Percentiles rank a stretch among this genome's conserved stretches.
These are phyloP conservation scores for Silurus glanis DNA, from an alignment of 2,113 vertebrate genomes.

Conservation along the genomic window DNA sequence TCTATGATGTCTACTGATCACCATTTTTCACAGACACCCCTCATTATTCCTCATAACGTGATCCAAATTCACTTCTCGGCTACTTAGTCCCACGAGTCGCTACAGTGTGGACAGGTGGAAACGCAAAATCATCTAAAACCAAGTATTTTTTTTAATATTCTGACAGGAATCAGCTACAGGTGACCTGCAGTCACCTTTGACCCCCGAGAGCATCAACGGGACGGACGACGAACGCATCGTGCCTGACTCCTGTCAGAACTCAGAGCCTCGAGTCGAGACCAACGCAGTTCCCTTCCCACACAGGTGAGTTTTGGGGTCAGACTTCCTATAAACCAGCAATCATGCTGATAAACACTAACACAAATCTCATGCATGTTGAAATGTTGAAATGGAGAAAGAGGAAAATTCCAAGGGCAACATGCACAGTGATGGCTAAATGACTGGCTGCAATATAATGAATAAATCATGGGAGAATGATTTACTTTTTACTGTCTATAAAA, in stretches of 20 bases:
- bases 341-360: no score
- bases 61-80: not conserved
- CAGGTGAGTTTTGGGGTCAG: constrained; percentile 73
- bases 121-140: not conserved
- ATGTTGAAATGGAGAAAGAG: no score
- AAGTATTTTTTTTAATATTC: not conserved
- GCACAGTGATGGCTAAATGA: not conserved
- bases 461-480: not conserved
- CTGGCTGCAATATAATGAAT: not conserved
- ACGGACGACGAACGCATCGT: constrained; percentile 83
- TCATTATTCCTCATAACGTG: constrained; percentile 6
- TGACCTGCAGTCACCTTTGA: constrained; percentile 89
- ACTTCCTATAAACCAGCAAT: no score
- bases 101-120: not conserved
- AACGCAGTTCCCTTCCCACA: constrained; percentile 89
- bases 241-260: constrained; percentile 79
- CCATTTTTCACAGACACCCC: not conserved
- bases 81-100: not conserved
- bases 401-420: not conserved
- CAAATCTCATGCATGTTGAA: no score
- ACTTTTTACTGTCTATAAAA: not conserved
- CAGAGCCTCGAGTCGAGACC: constrained; percentile 82
- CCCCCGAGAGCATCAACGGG: constrained; percentile 91
- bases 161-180: constrained; percentile 87
- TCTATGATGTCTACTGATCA: not conserved